Percentiles rank a stretch among this genome's conserved stretches.
Conservation (phyloP, 2,113 vertebrate genomes). For the Tautogolabrus adspersus region DNA sequence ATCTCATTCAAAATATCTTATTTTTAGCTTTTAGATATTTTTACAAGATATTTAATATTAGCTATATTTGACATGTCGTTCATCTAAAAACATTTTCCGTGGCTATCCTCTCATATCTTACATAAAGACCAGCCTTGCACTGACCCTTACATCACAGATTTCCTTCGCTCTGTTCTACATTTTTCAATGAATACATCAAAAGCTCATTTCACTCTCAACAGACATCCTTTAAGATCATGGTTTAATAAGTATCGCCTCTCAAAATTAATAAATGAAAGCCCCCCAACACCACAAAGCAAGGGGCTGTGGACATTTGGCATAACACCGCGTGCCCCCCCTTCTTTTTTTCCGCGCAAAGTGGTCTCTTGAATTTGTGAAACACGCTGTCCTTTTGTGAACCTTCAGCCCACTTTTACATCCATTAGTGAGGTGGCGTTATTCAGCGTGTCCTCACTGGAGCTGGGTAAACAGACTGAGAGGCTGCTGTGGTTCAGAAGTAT, state of each 20-base stretch:
- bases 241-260: conserved; percentile 32
- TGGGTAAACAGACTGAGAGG: conserved; percentile 63
- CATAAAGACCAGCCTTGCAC: conserved; percentile 14
- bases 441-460: conserved; percentile 51
- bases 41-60: conserved; percentile 16
- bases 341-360: conserved; percentile 34
- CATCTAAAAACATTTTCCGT: conserved; percentile 11
- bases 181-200: conserved; percentile 37
- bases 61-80: background rate
- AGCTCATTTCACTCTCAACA: conserved; percentile 37
- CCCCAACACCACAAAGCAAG: conserved; percentile 23
- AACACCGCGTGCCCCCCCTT: conserved; percentile 35
- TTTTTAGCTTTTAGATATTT: background rate
- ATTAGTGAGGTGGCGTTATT: conserved; percentile 71
- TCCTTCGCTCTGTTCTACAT: conserved; percentile 32
- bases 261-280: conserved; percentile 42
- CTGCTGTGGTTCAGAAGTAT: conserved; percentile 34
- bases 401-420: conserved; percentile 68
- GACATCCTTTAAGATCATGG: conserved; percentile 10
- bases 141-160: conserved; percentile 15
- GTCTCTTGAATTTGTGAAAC: conserved; percentile 59
- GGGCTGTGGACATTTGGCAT: conserved; percentile 43
- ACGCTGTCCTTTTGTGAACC: conserved; percentile 65
- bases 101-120: background rate
- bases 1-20: conserved; percentile 14